Evolutionary conservation across 2,888 invertebrate species (phyloP), one percentile per base, ranked within the genome.

Genomic region (Microctonus brassicae): DNA sequence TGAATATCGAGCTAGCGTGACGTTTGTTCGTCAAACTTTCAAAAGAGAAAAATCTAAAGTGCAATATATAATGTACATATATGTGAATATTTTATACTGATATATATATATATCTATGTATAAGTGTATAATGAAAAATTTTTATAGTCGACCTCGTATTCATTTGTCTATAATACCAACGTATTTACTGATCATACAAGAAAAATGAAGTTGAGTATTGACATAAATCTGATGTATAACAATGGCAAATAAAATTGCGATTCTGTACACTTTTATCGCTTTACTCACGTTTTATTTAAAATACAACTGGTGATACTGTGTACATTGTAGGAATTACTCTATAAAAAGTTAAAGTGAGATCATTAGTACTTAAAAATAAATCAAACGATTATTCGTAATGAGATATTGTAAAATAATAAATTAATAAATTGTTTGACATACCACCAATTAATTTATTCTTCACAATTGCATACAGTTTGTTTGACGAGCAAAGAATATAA

Each of bases 211-310:
- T 58, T n/a, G 53, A 42, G 34, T 20, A 62, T 24, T 47, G 65
- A 33, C 55, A 20, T 52, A 17, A 57, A 65, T 36, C 61, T 42
- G 62, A 61, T 60, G 47, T 67, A 70, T 76, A 77, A 79, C 77
- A 78, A 80, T 77, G 72, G 78, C 72, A 76, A 79, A 82, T 78
- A 78, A 77, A 79, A 71, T 62, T 39, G 36, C 58, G 52, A 61
- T 66, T 61, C 11, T 20, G 29, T 52, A n/a, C n/a, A n/a, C n/a
- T 26, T 34, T 34, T 64, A 42, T 60, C 29, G 64, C 20, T 65
- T 60, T 58, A 61, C 57, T 70, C 67, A 67, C 67, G 63, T 67
- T 36, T 34, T 36, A 36, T n/a, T n/a, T n/a, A n/a, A n/a, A n/a
- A n/a, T n/a, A n/a, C n/a, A n/a, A n/a, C n/a, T n/a, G n/a, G n/a